A percentile compares a stretch with the other conserved stretches of the same genome.
phyloP scores from a whole-genome alignment of 2,113 vertebrate genomes.

The Ailuropoda melanoleuca region DNA sequence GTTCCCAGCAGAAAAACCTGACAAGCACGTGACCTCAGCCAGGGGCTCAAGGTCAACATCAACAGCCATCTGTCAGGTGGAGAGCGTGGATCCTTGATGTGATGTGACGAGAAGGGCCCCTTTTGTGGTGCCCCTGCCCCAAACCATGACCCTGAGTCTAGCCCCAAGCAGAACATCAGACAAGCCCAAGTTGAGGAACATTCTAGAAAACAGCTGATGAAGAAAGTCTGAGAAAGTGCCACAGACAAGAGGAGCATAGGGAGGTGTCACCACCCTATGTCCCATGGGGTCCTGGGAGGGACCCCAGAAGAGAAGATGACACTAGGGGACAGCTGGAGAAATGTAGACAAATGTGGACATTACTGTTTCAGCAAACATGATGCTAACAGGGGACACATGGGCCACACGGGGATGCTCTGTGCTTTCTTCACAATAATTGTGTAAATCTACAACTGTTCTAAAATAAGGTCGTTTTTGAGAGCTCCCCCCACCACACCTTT shows the following conservation, averaged over 20 bases:
- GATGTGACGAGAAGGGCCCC: neutral
- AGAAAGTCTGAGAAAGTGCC: neutral
- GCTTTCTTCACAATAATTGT: neutral
- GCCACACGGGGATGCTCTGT: fast-evolving
- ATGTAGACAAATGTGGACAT: fast-evolving
- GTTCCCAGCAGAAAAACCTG: neutral
- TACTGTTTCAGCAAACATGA: neutral
- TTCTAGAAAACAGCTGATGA: neutral
- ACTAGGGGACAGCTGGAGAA: neutral
- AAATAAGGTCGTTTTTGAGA: neutral
- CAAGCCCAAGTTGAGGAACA: neutral
- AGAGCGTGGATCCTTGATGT: too few species aligned
- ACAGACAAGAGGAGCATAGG: neutral
- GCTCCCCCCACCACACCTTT: neutral
- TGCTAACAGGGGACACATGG: neutral
- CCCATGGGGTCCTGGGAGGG: neutral
- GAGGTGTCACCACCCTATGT: neutral
- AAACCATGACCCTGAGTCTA: neutral
- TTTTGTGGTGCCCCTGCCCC: neutral
- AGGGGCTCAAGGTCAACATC: neutral
- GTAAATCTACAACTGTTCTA: neutral
- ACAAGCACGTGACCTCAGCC: neutral
- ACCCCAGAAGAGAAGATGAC: neutral
- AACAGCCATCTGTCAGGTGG: neutral
- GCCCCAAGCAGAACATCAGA: neutral